These are phyloP conservation scores for Enteromius mattozi DNA, from an alignment of 2,797 vertebrate genomes.

Conservation along the genomic window DNA sequence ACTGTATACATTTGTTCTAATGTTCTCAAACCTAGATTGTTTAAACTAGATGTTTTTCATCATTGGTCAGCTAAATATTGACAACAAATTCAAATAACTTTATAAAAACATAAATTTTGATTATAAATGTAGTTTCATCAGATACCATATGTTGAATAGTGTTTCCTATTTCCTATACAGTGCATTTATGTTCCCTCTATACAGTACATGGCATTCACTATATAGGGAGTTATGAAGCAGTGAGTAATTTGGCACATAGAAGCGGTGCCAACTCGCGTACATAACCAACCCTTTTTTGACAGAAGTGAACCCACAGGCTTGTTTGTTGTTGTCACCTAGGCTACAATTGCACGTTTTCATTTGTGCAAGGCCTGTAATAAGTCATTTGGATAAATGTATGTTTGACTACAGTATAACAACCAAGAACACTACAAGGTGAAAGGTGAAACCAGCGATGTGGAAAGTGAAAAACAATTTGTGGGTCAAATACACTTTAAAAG, in stretches of 20 bases:
- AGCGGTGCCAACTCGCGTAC: neutral
- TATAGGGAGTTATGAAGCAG: neutral
- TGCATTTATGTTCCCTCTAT: neutral
- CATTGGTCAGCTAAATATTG: too few species aligned
- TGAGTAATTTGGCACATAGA: neutral
- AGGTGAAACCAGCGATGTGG: neutral
- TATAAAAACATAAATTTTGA: too few species aligned
- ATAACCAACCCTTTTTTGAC: neutral
- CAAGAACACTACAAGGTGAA: neutral
- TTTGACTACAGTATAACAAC: neutral
- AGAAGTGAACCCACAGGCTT: neutral
- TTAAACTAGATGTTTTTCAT: too few species aligned
- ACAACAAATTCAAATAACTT: too few species aligned
- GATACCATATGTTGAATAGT: neutral
- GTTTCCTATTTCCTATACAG: neutral
- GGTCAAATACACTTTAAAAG: neutral
- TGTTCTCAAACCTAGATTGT: neutral
- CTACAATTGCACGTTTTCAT: slow-evolving; percentile 1
- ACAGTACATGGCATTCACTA: neutral
- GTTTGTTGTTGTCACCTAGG: slow-evolving; percentile 28
- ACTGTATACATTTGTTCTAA: neutral
- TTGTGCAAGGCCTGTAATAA: neutral
- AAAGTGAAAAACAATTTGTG: neutral
- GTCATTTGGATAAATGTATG: neutral
- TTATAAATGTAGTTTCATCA: too few species aligned